Evolutionary conservation across 2,888 invertebrate species (phyloP).

Genomic region (Lepidocyrtoides sp.): DNA sequence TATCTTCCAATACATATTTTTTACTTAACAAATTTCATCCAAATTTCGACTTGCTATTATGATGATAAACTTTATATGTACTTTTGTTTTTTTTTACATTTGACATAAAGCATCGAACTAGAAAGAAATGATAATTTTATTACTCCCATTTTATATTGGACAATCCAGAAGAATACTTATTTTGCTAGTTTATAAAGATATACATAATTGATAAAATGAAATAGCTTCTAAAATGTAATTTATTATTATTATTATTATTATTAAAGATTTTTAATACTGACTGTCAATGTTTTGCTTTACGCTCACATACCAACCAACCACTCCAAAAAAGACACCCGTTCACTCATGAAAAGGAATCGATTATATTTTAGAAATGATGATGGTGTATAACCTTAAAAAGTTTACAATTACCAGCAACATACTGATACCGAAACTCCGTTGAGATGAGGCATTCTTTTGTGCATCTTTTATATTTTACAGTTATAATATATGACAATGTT

Average conservation of each 20-base stretch:
- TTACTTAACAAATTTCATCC: background rate
- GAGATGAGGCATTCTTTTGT: background rate
- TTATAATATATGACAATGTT: background rate
- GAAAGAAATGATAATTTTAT: background rate
- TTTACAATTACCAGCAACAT: background rate
- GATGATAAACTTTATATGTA: background rate
- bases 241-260: background rate
- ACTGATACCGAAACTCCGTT: background rate
- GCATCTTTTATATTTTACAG: background rate
- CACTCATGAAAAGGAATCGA: background rate
- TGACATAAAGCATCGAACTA: slow-evolving; percentile 10
- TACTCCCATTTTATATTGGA: slow-evolving; percentile 19
- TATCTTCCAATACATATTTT: background rate
- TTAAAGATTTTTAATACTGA: slow-evolving; percentile 34
- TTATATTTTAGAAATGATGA: background rate
- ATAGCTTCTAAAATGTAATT: background rate
- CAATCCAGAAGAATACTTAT: slow-evolving; percentile 15
- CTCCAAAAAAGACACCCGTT: slow-evolving; percentile 27
- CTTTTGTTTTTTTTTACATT: too few species aligned
- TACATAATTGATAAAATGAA: slow-evolving; percentile 12
- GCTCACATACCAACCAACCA: background rate
- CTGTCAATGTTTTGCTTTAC: slow-evolving; percentile 11
- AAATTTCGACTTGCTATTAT: background rate
- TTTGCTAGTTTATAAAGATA: background rate
- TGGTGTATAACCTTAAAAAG: background rate